Percentiles rank a stretch among this genome's conserved stretches.
Evolutionary conservation across 2,888 invertebrate species (phyloP).

Genomic region (Ormyrus rosae): DNA sequence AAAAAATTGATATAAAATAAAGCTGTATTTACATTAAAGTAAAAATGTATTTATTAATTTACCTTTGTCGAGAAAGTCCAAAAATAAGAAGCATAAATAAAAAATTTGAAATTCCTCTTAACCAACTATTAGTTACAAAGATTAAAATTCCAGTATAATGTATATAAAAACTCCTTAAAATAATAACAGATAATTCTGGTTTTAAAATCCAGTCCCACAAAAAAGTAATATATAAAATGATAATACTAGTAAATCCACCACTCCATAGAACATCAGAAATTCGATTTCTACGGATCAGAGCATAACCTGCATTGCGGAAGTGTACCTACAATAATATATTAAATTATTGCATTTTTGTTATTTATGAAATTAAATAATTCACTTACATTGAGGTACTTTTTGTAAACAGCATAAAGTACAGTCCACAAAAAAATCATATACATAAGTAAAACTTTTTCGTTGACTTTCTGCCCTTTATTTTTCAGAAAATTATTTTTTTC

Average conservation of each 20-base stretch:
- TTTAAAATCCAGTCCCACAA: conserved; percentile 35
- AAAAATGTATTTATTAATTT: conserved; percentile 5
- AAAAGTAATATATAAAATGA: conserved; percentile 47
- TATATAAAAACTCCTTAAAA: conserved; percentile 50
- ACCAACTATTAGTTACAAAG: conserved; percentile 29
- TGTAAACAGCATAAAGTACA: conserved; percentile 45
- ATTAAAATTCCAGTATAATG: conserved; percentile 42
- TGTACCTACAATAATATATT: conserved; percentile 28
- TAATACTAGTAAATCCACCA: conserved; percentile 31
- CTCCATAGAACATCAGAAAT: conserved; percentile 46
- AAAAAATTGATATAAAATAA: neutral
- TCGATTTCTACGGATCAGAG: conserved; percentile 30
- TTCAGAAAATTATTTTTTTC: conserved; percentile 19
- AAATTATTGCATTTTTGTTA: conserved; percentile 15
- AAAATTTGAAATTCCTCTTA: conserved; percentile 48
- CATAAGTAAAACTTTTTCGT: conserved; percentile 35
- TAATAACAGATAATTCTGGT: conserved; percentile 35
- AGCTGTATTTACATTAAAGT: neutral
- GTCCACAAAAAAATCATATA: conserved; percentile 51
- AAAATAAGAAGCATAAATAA: conserved; percentile 45
- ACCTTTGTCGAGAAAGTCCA: conserved; percentile 48
- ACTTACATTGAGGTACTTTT: conserved; percentile 58
- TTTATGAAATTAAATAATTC: conserved; percentile 14
- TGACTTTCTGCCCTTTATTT: conserved; percentile 12
- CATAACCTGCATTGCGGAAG: conserved; percentile 40